These are phyloP conservation scores for Leptothorax acervorum DNA, from an alignment of 2,888 invertebrate species.

Conservation along the genomic window DNA sequence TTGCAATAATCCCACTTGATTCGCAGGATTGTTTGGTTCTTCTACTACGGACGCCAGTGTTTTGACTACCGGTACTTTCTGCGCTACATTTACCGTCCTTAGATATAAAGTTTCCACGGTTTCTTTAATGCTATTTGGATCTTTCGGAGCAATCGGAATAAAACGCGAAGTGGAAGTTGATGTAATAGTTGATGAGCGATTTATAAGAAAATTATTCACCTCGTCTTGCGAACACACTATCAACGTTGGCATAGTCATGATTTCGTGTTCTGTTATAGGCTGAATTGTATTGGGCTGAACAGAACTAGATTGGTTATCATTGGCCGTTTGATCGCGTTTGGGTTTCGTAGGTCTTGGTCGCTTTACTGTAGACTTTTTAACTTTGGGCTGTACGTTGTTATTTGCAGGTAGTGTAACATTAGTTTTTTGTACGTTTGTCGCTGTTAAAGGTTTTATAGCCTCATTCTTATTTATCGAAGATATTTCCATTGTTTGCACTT, in stretches of 20 bases:
- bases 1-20: slow-evolving; percentile 14
- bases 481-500: slow-evolving; percentile 16
- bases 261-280: slow-evolving; percentile 36
- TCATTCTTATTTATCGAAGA: slow-evolving; percentile 12
- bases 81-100: slow-evolving; percentile 71
- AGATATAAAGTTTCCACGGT: slow-evolving; percentile 63
- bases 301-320: slow-evolving; percentile 5
- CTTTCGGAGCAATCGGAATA: slow-evolving; percentile 80
- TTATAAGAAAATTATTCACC: slow-evolving; percentile 62
- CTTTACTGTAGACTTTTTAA: slow-evolving; percentile 48
- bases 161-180: slow-evolving; percentile 71
- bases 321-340: slow-evolving; percentile 50
- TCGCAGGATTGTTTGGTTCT: slow-evolving; percentile 13
- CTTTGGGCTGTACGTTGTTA: slow-evolving; percentile 54
- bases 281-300: neutral
- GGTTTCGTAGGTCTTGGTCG: slow-evolving; percentile 56
- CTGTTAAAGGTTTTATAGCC: slow-evolving; percentile 1
- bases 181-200: slow-evolving; percentile 22
- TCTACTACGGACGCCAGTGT: slow-evolving; percentile 43
- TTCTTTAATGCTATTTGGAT: slow-evolving; percentile 31
- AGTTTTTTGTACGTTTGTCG: neutral
- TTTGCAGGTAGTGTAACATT: neutral
- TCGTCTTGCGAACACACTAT: slow-evolving; percentile 80
- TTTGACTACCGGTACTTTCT: slow-evolving; percentile 41
- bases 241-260: slow-evolving; percentile 77